These are phyloP conservation scores for Diachasma alloeum DNA, from an alignment of 1,140 invertebrate genomes.

Conservation along the genomic window DNA sequence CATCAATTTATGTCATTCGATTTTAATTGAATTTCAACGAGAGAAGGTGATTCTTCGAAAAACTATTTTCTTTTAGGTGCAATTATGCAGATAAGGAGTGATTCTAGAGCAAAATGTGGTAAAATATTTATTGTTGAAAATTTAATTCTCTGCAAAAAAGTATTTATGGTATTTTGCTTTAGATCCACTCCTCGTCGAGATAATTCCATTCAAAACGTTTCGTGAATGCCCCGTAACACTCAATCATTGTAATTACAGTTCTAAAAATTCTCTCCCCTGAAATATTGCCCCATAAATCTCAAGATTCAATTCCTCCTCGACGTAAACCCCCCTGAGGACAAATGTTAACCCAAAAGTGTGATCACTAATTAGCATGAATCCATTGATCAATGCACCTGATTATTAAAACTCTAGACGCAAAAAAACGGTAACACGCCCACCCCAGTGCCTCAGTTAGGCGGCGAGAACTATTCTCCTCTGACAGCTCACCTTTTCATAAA, in stretches of 20 bases:
- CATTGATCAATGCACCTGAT: slow-evolving; percentile 38
- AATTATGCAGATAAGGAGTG: too few relatives aligned
- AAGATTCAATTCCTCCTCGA: not conserved
- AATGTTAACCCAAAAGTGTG: slow-evolving; percentile 13
- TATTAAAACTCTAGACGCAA: slow-evolving; percentile 37
- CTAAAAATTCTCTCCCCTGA: not conserved
- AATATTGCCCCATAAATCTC: not conserved
- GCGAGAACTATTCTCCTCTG: slow-evolving; percentile 6
- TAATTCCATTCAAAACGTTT: too few relatives aligned
- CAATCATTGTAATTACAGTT: not conserved
- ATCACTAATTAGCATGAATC: slow-evolving; percentile 36
- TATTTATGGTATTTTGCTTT: too few relatives aligned
- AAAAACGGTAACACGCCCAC: slow-evolving; percentile 33
- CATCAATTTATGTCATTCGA: too few relatives aligned
- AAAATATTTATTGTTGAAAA: too few relatives aligned
- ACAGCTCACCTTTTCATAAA: not conserved
- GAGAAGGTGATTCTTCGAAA: too few relatives aligned
- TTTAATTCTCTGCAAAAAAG: too few relatives aligned
- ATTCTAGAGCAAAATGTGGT: too few relatives aligned
- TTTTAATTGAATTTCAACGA: too few relatives aligned
- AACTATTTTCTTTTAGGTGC: too few relatives aligned
- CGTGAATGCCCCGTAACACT: too few relatives aligned
- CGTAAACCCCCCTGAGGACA: not conserved
- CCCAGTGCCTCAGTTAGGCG: not conserved
- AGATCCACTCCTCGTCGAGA: too few relatives aligned